phyloP scores from a whole-genome alignment of 2,113 vertebrate species.

The Oreochromis tanganicae region DNA sequence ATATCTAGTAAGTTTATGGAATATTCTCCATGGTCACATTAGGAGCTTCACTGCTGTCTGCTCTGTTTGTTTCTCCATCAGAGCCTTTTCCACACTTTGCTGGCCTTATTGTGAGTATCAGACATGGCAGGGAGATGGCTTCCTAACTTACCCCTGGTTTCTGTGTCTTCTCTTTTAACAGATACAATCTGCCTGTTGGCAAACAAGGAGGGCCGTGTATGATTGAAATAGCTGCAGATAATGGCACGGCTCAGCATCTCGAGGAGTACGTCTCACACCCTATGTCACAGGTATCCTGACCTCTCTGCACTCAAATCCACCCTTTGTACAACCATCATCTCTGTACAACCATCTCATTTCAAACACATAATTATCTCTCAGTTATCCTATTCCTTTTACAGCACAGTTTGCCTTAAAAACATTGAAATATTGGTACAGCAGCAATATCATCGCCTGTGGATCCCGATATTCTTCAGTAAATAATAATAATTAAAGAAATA shows the following conservation, averaged over 20 bases:
- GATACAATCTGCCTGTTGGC: conserved; percentile 73
- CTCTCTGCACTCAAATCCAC: conserved; percentile 4
- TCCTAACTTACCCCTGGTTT: conserved; percentile 48
- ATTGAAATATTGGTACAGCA: neutral
- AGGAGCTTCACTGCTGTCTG: conserved; percentile 41
- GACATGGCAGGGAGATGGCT: conserved; percentile 42
- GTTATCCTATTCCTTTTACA: neutral
- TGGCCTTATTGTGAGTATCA: conserved; percentile 59
- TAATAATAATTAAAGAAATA: neutral
- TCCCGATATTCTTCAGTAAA: neutral
- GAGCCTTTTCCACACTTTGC: conserved; percentile 63
- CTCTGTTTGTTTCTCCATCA: conserved; percentile 31
- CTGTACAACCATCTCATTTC: neutral
- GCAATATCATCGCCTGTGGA: neutral
- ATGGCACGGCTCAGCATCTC: conserved; percentile 65
- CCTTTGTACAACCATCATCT: neutral
- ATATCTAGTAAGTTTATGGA: conserved; percentile 28
- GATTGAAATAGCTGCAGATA: conserved; percentile 78
- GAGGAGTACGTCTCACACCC: conserved; percentile 53
- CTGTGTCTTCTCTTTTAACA: conserved; percentile 54
- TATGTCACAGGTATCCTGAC: conserved; percentile 71
- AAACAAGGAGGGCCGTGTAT: conserved; percentile 69
- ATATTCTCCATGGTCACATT: conserved; percentile 50
- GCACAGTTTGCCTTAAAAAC: neutral
- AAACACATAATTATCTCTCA: neutral